Evolutionary conservation across 1,140 invertebrate genomes (phyloP).

Genomic region (Brachionus calyciflorus): DNA sequence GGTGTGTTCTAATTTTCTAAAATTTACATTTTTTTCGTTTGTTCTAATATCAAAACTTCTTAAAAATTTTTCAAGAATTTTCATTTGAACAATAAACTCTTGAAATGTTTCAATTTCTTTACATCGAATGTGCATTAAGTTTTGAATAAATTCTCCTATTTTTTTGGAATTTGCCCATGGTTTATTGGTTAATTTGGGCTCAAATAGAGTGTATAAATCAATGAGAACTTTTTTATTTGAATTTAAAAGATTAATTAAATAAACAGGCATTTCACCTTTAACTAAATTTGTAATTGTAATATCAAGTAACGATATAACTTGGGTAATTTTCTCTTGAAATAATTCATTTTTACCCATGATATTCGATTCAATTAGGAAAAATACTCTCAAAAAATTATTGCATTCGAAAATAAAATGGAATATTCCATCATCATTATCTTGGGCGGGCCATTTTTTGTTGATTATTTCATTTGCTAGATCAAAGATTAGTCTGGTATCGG

Average conservation of each 20-base stretch:
- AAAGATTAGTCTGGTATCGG: neutral
- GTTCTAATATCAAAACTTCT: neutral
- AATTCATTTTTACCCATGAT: neutral
- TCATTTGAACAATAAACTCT: neutral
- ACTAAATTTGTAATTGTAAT: neutral
- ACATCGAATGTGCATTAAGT: neutral
- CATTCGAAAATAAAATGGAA: constrained; percentile 24
- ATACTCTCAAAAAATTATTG: constrained; percentile 6
- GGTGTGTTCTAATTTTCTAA: neutral
- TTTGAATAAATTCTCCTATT: neutral
- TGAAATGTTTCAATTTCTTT: neutral
- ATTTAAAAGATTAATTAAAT: neutral
- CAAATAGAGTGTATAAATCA: neutral
- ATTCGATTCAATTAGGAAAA: neutral
- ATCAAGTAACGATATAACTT: neutral
- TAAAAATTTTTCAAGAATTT: neutral
- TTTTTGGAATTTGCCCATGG: neutral
- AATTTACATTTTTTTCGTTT: neutral
- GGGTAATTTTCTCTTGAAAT: neutral
- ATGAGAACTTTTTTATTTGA: neutral
- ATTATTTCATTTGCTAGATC: neutral
- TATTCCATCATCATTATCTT: neutral
- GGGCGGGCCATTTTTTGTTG: neutral
- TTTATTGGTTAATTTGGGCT: neutral
- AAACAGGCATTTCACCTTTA: neutral